phyloP scores from a whole-genome alignment of 30 jellyfish, hydroid and myxozoan species.

The Cassiopea xamachana region DNA sequence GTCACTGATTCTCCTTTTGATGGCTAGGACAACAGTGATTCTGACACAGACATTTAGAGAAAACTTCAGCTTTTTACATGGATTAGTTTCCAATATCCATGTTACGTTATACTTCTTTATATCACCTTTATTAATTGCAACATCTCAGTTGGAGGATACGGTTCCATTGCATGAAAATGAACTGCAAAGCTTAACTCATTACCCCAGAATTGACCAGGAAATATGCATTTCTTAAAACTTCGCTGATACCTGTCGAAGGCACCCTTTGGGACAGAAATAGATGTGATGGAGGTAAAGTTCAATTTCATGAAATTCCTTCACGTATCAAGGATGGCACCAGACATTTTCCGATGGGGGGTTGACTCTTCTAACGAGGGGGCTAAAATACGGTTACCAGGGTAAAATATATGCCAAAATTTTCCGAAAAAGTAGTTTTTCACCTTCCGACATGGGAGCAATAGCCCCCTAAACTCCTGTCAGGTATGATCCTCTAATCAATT shows the following conservation, averaged over 20 bases:
- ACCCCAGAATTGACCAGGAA: constrained; percentile 43
- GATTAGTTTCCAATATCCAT: neutral
- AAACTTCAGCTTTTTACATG: constrained; percentile 1
- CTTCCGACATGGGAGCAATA: too few relatives aligned
- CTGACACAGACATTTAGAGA: constrained; percentile 59
- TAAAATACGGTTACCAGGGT: too few relatives aligned
- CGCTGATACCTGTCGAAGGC: constrained; percentile 34
- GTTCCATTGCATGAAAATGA: neutral
- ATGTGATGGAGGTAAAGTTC: constrained; percentile 6
- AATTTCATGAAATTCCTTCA: constrained; percentile 18
- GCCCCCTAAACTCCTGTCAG: too few relatives aligned
- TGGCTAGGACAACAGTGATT: constrained; percentile 28
- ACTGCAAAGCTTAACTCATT: neutral
- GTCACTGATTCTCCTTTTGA: constrained; percentile 16
- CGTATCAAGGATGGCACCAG: neutral
- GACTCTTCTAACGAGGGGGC: too few relatives aligned
- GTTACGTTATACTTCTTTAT: too few relatives aligned
- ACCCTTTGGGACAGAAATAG: constrained; percentile 26
- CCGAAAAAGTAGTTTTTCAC: too few relatives aligned
- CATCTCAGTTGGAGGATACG: neutral
- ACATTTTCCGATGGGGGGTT: too few relatives aligned
- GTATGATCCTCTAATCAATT: too few relatives aligned
- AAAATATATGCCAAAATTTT: too few relatives aligned
- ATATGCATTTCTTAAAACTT: constrained; percentile 17
- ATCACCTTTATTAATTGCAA: neutral